A percentile compares a stretch with the other conserved stretches of the same genome.
Evolutionary conservation across 92 coral and sea anemone species (phyloP).

Genomic region (Porites rus): DNA sequence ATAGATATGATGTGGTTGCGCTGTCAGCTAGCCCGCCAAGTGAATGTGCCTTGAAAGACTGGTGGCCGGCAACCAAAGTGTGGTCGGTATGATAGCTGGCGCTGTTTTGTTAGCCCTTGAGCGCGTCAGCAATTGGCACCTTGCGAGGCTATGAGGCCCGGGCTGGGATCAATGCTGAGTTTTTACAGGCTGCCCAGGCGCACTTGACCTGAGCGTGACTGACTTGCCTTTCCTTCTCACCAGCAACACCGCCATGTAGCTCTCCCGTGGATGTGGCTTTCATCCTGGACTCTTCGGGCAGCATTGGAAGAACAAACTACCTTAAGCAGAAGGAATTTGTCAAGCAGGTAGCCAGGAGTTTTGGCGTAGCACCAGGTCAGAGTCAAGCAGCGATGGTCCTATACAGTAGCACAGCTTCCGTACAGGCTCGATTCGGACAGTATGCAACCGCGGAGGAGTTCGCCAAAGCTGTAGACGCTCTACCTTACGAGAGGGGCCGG

Average conservation of each 20-base stretch:
- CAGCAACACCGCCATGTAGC: slow-evolving; percentile 3
- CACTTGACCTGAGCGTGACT: no score
- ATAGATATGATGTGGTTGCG: no score
- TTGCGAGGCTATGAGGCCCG: no score
- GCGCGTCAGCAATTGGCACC: no score
- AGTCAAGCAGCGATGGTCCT: slow-evolving; percentile 49
- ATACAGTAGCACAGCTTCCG: slow-evolving; percentile 37
- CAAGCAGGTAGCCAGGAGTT: slow-evolving; percentile 37
- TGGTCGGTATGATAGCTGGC: no score
- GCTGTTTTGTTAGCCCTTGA: no score
- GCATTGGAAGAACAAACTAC: slow-evolving; percentile 44
- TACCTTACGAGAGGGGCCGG: slow-evolving; percentile 29
- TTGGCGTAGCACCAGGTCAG: slow-evolving; percentile 30
- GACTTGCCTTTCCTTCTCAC: background rate
- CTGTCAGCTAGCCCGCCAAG: no score
- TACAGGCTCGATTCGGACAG: slow-evolving; percentile 27
- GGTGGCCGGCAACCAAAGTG: no score
- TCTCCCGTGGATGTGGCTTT: slow-evolving; percentile 44
- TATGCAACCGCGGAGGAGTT: slow-evolving; percentile 22
- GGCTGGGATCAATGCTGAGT: no score
- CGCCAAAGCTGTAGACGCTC: slow-evolving; percentile 21
- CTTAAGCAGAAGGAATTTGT: slow-evolving; percentile 35
- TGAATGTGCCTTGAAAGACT: no score
- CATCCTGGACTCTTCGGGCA: slow-evolving; percentile 50
- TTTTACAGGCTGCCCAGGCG: no score